Percentiles rank a stretch among this genome's conserved stretches.
Conservation (phyloP, 2,113 vertebrate species). For the Mormoops blainvillei region DNA sequence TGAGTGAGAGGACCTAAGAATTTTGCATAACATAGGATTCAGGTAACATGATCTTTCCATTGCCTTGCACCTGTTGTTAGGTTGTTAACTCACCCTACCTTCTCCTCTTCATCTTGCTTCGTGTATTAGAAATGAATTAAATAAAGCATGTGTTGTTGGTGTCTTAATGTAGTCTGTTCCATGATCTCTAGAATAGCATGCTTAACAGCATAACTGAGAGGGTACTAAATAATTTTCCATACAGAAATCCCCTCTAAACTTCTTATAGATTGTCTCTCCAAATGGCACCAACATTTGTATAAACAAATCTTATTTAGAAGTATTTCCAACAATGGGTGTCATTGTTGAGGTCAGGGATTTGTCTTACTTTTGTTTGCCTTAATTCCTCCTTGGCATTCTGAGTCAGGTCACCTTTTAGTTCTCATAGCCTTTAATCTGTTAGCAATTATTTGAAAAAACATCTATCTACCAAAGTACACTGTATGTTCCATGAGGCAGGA, state of each 20-base stretch:
- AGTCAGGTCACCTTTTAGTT: background rate
- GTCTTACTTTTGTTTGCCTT: background rate
- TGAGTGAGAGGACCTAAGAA: background rate
- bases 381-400: background rate
- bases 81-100: background rate
- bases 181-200: background rate
- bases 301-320: background rate
- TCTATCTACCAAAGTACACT: background rate
- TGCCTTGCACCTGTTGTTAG: background rate
- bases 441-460: background rate
- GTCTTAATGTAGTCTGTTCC: background rate
- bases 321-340: background rate
- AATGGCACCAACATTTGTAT: background rate
- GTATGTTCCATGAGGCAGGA: background rate
- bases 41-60: background rate
- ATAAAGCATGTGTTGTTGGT: background rate
- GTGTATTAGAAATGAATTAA: background rate
- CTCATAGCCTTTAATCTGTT: background rate
- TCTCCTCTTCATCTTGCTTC: background rate
- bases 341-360: background rate
- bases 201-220: background rate
- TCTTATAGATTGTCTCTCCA: background rate
- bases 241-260: fast-evolving
- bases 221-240: background rate
- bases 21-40: too few relatives aligned